A percentile compares a stretch with the other conserved stretches of the same genome.
phyloP scores from a whole-genome alignment of 2,888 invertebrate species.

The Dione vanillae region DNA sequence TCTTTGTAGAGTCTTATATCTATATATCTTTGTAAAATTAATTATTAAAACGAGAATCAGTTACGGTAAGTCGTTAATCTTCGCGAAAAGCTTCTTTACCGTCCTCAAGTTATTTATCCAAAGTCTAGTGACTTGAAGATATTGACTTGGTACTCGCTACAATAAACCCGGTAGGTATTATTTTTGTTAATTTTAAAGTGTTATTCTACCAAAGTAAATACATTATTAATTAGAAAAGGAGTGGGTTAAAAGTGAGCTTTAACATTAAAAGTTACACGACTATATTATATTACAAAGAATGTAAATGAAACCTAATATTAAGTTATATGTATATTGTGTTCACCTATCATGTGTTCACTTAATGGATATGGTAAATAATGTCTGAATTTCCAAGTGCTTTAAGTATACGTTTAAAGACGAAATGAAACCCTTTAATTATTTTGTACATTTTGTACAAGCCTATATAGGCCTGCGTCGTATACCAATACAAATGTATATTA shows the following conservation, averaged over 20 bases:
- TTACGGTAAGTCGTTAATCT: constrained; percentile 13
- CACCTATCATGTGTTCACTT: too few relatives aligned
- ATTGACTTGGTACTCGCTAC: constrained; percentile 4
- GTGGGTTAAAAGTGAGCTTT: too few relatives aligned
- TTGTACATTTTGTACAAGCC: too few relatives aligned
- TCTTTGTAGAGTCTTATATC: constrained; percentile 7
- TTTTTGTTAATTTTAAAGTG: too few relatives aligned
- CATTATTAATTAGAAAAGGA: too few relatives aligned
- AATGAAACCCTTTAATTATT: constrained; percentile 27
- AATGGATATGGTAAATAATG: constrained; percentile 15
- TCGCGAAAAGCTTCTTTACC: too few relatives aligned
- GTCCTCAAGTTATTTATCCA: constrained; percentile 8
- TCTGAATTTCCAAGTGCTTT: constrained; percentile 18
- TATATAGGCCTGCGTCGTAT: too few relatives aligned
- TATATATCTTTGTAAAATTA: too few relatives aligned
- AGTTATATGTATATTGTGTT: too few relatives aligned
- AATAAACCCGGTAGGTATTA: neutral
- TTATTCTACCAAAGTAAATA: too few relatives aligned
- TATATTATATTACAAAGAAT: neutral
- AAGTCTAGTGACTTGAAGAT: constrained; percentile 1
- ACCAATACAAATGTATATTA: too few relatives aligned
- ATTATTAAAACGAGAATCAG: constrained; percentile 16
- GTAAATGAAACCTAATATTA: neutral
- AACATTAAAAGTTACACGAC: too few relatives aligned
- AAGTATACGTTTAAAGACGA: constrained; percentile 19